Percentiles rank a stretch among this genome's conserved stretches.
Conservation (phyloP, 2,797 vertebrate species). For the Rhinichthys osculus region DNA sequence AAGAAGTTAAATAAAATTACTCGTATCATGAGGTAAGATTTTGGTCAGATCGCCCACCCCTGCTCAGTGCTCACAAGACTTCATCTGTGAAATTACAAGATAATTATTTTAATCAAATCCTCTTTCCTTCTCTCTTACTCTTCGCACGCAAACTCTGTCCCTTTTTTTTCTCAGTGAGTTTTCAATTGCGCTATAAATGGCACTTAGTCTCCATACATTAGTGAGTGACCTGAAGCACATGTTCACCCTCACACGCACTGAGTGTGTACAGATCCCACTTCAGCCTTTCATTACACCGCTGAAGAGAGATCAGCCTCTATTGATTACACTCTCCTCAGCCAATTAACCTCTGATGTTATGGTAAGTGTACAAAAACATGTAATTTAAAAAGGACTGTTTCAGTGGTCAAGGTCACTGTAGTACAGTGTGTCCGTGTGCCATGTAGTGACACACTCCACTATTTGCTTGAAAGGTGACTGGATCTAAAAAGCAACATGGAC, state of each 20-base stretch:
- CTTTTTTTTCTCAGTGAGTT: not conserved
- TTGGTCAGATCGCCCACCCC: not conserved
- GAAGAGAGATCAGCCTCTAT: conserved; percentile 26
- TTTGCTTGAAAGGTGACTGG: not conserved
- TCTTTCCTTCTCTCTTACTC: not conserved
- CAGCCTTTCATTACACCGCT: conserved; percentile 41
- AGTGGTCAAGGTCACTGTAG: not conserved
- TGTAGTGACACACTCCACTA: not conserved
- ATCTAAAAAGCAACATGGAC: not conserved
- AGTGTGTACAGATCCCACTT: conserved; percentile 38
- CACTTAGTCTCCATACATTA: conserved; percentile 22
- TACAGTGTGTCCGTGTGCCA: not conserved
- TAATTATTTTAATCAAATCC: conserved; percentile 18
- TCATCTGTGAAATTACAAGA: conserved; percentile 33
- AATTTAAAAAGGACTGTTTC: not conserved
- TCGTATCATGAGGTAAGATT: not conserved
- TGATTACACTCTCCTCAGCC: conserved; percentile 21
- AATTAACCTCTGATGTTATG: conserved; percentile 30
- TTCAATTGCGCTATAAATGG: conserved; percentile 25
- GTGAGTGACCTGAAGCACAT: conserved; percentile 24
- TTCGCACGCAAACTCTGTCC: not conserved
- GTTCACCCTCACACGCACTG: conserved; percentile 6
- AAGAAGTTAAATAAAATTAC: too few relatives aligned
- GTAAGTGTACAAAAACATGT: conserved; percentile 33
- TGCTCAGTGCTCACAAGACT: conserved; percentile 15